Conservation (phyloP, 2,888 invertebrate species). For the Dryomyza anilis region DNA sequence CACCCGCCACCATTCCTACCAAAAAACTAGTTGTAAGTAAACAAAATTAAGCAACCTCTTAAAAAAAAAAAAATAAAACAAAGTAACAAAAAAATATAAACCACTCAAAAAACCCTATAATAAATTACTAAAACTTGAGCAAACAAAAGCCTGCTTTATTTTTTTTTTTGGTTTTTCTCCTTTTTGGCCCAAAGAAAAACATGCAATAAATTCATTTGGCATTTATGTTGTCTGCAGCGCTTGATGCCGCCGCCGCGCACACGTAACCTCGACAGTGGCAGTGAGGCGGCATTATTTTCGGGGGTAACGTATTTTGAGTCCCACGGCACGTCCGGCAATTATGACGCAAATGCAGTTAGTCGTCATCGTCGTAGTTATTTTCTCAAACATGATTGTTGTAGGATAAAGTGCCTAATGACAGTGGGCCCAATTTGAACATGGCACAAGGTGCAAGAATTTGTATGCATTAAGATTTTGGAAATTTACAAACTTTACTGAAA, state of each 20-base stretch:
- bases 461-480: no score
- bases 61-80: slow-evolving; percentile 20
- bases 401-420: no score
- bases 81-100: slow-evolving; percentile 6
- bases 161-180: no score
- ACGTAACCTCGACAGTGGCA: background rate
- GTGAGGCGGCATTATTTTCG: background rate
- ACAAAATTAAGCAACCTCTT: no score
- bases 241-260: background rate
- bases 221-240: slow-evolving; percentile 39
- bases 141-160: no score
- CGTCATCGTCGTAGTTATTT: slow-evolving; percentile 18
- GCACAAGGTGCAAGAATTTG: no score
- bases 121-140: no score
- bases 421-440: no score
- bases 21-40: slow-evolving; percentile 62
- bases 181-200: no score
- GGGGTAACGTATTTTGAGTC: background rate
- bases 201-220: slow-evolving; percentile 55
- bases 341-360: slow-evolving; percentile 20
- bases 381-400: no score
- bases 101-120: background rate
- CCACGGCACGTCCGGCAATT: slow-evolving; percentile 19
- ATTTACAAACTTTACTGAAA: no score
- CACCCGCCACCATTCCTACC: slow-evolving; percentile 57